Base-by-base conservation (phyloP, 2,888 invertebrate species). In the Arge pagana region DNA sequence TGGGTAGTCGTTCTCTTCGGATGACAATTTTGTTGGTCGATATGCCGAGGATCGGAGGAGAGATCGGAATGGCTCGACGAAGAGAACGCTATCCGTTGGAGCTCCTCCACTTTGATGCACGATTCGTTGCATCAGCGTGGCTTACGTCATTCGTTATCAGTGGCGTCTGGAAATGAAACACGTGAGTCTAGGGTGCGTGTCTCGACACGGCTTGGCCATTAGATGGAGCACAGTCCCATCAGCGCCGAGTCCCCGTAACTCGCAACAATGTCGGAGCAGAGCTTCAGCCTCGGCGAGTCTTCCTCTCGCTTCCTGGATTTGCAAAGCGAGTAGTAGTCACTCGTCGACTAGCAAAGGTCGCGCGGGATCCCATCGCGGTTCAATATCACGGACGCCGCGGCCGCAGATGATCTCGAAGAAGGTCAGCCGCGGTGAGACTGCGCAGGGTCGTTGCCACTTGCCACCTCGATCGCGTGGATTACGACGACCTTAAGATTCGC, bases 141-240 rank as follows among this genome's bases (percentile, higher is more conserved):
- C 33, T 45, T 45, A 45, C 33, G 35, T 45, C 45, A 45, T 35
- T 23, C 23, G 33, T 31, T 45, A 45, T 45, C 45, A 33, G 35
- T 23, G 19, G 23, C 45, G 28, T 30, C 15, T 45, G 45, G 33
- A 33, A 23, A 42, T 31, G 18, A 35, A 5, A 33, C 45, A 23
- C 45, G n/a, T 40, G 41, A 52, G 48, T 52, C 54, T 53, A 63
- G 45, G 45, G 70, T 74, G 75, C 74, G 74, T 74, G 73, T 71
- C 72, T 67, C 67, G 71, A 76, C 75, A 76, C 70, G 74, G 74
- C 70, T 76, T 74, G 72, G 72, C 75, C 75, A 76, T 75, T 76
- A 76, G 70, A 71, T 71, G 71, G 72, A 71, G 69, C 72, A 49
- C 45, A 54, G 72, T 65, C 68, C 65, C 72, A 76, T 76, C 74